phyloP scores from a whole-genome alignment of 2,113 vertebrate genomes.

The Sinocyclocheilus anophthalmus region DNA sequence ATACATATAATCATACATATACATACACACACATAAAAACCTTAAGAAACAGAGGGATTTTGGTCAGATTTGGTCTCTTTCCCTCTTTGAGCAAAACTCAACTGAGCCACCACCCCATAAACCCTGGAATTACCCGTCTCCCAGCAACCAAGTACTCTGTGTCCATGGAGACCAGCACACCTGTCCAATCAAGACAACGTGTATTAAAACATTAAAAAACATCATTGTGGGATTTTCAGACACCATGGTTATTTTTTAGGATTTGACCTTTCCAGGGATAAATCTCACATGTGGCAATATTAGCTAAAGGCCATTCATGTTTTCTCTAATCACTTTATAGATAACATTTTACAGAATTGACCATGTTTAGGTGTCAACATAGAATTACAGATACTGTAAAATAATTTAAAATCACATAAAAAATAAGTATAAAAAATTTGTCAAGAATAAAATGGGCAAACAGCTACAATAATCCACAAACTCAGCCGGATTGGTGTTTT shows the following conservation, averaged over 20 bases:
- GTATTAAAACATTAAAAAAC: slow-evolving; percentile 59
- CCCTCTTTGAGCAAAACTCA: background rate
- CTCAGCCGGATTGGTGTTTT: background rate
- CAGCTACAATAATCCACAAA: background rate
- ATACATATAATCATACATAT: background rate
- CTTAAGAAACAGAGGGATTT: background rate
- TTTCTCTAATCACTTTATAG: background rate
- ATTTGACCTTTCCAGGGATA: background rate
- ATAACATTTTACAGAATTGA: background rate
- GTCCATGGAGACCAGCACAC: slow-evolving; percentile 64
- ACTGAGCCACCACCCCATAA: background rate
- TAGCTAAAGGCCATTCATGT: background rate
- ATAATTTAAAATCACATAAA: too few relatives aligned
- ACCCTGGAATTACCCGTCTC: slow-evolving; percentile 38
- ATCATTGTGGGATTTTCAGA: slow-evolving; percentile 63
- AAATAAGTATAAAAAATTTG: background rate
- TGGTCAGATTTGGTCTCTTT: background rate
- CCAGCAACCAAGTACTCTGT: slow-evolving; percentile 37
- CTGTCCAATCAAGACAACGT: slow-evolving; percentile 54
- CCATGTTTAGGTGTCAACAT: background rate
- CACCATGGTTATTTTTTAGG: slow-evolving; percentile 15
- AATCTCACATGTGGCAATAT: background rate
- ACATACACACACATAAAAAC: background rate
- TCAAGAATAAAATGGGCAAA: background rate
- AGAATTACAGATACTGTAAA: background rate